These are phyloP conservation scores for Mycogona germanica DNA, from an alignment of 2,888 invertebrate species.

Conservation along the genomic window DNA sequence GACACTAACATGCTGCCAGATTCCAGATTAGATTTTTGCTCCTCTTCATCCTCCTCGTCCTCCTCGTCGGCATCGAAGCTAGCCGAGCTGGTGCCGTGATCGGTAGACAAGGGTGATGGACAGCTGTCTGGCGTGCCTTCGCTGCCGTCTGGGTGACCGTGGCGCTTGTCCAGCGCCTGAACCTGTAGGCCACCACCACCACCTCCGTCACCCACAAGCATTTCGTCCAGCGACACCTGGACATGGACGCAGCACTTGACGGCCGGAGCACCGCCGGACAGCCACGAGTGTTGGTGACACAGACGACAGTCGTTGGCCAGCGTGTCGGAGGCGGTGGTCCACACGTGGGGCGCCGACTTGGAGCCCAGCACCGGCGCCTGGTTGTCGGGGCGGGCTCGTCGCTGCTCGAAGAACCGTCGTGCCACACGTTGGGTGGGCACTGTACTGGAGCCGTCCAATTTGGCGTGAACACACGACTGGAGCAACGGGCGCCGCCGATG, in stretches of 20 bases:
- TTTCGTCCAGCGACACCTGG: background rate
- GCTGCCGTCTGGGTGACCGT: background rate
- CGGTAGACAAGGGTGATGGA: background rate
- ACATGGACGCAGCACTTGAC: conserved; percentile 10
- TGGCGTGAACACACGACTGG: conserved; percentile 6
- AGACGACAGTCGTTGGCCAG: background rate
- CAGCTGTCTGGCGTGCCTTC: background rate
- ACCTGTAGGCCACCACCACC: too few species aligned
- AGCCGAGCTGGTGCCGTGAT: conserved; percentile 7
- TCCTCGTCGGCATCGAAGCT: background rate
- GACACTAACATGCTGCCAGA: conserved; percentile 15
- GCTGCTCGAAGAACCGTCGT: too few species aligned
- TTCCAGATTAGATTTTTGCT: conserved; percentile 7
- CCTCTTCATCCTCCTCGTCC: conserved; percentile 2
- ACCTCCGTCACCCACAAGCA: too few species aligned
- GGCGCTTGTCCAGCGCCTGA: background rate
- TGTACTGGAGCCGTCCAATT: conserved; percentile 10
- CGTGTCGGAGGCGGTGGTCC: conserved; percentile 2
- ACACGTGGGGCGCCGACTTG: conserved; percentile 11
- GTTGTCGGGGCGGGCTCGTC: background rate
- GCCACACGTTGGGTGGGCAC: conserved; percentile 1
- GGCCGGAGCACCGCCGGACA: too few species aligned
- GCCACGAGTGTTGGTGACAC: background rate
- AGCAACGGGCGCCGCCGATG: too few species aligned
- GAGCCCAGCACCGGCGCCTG: background rate